A percentile compares a stretch with the other conserved stretches of the same genome.
Evolutionary conservation across 2,113 vertebrate genomes (phyloP).

Genomic region (Saguinus midas): DNA sequence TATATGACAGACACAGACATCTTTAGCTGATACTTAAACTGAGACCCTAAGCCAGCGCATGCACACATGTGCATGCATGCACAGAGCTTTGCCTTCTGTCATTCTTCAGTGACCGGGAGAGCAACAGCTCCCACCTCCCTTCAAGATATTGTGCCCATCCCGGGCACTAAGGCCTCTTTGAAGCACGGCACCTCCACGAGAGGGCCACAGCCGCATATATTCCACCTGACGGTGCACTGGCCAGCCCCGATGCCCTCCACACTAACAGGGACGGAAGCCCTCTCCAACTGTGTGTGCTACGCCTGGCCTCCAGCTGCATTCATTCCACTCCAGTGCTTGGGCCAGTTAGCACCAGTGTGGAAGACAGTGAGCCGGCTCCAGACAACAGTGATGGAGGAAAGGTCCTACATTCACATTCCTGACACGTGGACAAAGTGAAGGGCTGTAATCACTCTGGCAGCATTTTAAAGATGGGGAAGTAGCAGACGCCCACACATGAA

Average conservation of each 20-base stretch:
- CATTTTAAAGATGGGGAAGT: constrained; percentile 18
- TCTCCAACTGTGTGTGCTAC: neutral
- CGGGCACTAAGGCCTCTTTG: neutral
- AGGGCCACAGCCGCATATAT: neutral
- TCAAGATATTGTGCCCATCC: neutral
- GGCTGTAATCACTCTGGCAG: neutral
- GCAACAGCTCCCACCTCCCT: neutral
- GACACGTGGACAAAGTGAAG: neutral
- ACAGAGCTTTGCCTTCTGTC: neutral
- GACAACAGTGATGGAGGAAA: neutral
- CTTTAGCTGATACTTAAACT: neutral
- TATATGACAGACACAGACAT: neutral
- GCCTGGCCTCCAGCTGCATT: neutral
- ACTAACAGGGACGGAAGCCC: neutral
- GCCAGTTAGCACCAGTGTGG: constrained; percentile 75
- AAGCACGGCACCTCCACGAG: neutral
- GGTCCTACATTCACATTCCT: neutral
- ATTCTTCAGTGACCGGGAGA: neutral
- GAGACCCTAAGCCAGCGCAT: neutral
- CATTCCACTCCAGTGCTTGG: constrained; percentile 68
- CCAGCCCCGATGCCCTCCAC: accelerated
- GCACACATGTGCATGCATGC: neutral
- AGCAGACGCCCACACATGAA: neutral
- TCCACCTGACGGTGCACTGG: accelerated
- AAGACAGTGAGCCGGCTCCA: constrained; percentile 14